Percentiles rank a stretch among this genome's conserved stretches.
phyloP scores from a whole-genome alignment of 2,888 invertebrate species.

The Lysandra coridon region DNA sequence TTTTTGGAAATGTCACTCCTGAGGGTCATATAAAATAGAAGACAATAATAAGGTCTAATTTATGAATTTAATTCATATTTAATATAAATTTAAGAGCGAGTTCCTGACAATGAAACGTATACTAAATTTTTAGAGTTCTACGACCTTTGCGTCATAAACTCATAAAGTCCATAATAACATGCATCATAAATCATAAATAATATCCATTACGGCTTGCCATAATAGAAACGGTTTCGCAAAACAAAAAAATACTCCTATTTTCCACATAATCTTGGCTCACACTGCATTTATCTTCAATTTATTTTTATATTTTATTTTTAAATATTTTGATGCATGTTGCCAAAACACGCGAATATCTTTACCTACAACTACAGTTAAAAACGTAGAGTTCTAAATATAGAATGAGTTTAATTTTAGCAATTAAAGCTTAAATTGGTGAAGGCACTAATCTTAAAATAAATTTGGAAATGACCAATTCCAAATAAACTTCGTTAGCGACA shows the following conservation, averaged over 20 bases:
- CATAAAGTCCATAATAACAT: not conserved
- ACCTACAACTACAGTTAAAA: not conserved
- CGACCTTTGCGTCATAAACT: not conserved
- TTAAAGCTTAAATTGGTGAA: not conserved
- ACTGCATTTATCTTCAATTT: not conserved
- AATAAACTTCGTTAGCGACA: slow-evolving; percentile 18
- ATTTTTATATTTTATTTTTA: not conserved
- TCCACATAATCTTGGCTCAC: not conserved
- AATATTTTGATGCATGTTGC: not conserved
- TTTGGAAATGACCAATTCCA: not conserved
- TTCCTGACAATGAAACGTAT: not conserved
- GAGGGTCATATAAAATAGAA: no score
- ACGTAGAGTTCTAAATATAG: slow-evolving; percentile 5
- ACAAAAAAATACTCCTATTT: not conserved
- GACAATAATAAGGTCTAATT: no score
- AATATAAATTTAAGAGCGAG: not conserved
- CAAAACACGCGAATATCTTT: not conserved
- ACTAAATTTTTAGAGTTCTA: not conserved
- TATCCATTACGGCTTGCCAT: not conserved
- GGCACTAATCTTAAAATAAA: slow-evolving; percentile 1
- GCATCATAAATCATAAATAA: not conserved
- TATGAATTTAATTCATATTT: no score
- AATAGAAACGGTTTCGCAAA: not conserved
- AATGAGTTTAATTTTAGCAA: not conserved
- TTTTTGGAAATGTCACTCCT: no score